Percentiles rank a stretch among this genome's conserved stretches.
phyloP scores from a whole-genome alignment of 64 coral and sea anemone species.

The Montipora sp. region DNA sequence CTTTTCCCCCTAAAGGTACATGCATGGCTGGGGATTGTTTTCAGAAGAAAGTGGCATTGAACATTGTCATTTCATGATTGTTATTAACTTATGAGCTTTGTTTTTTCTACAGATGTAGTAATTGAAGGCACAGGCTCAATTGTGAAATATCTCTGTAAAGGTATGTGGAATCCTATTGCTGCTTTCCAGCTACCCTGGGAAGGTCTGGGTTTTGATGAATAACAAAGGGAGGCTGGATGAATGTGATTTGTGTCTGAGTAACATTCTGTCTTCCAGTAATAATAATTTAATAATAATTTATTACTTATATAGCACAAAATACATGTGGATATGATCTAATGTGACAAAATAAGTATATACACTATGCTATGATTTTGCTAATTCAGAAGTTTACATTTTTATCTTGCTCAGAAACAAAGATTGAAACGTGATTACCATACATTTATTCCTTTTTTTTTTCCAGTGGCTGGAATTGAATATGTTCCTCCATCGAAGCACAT shows the following conservation, averaged over 20 bases:
- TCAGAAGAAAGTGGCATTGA: background rate
- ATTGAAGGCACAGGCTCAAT: constrained; percentile 70
- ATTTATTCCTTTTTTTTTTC: no score
- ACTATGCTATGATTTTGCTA: no score
- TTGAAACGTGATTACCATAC: no score
- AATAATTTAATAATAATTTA: no score
- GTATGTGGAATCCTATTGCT: constrained; percentile 6
- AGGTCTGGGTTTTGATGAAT: background rate
- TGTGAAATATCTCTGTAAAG: constrained; percentile 81
- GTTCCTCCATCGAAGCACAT: constrained; percentile 84
- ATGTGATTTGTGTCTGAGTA: no score
- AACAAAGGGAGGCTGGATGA: no score
- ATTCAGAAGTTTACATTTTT: no score
- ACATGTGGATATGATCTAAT: no score
- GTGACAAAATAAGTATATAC: no score
- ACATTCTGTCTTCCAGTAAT: no score
- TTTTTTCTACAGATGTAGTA: constrained; percentile 62
- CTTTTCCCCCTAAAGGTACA: constrained; percentile 55
- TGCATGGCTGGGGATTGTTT: background rate
- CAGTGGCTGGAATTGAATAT: constrained; percentile 96
- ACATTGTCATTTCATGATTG: background rate
- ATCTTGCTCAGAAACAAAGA: no score
- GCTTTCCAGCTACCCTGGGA: background rate
- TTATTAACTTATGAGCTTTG: background rate
- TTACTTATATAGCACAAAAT: no score